Evolutionary conservation across 2,888 invertebrate species (phyloP).

Genomic region (Drosophila maculinotata): DNA sequence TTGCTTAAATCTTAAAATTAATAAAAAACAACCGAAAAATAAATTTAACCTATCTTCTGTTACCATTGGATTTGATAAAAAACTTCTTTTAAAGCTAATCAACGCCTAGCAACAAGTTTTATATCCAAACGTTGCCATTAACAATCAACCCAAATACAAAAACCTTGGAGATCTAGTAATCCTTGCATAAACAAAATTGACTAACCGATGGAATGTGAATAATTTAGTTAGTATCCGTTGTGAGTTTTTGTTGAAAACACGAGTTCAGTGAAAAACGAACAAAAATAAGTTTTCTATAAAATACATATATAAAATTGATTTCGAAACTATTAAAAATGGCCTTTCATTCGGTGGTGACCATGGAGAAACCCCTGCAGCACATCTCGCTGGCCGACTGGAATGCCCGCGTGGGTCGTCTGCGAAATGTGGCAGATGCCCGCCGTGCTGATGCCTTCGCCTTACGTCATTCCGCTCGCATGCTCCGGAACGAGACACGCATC

Average conservation of each 20-base stretch:
- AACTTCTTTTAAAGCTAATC: not conserved
- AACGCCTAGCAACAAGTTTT: not conserved
- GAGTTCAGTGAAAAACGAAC: conserved; percentile 1
- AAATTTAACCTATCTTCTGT: no score
- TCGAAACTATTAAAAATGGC: conserved; percentile 66
- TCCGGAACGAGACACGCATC: conserved; percentile 91
- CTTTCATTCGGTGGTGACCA: conserved; percentile 85
- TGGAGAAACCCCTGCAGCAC: conserved; percentile 90
- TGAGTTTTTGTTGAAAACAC: conserved; percentile 26
- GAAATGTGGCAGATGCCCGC: conserved; percentile 89
- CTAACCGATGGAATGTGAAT: not conserved
- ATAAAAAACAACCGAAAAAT: no score
- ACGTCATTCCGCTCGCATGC: conserved; percentile 89
- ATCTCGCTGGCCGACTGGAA: conserved; percentile 92
- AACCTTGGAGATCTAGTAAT: conserved; percentile 54
- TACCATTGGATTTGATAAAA: no score
- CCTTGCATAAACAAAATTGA: conserved; percentile 28
- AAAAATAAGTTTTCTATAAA: not conserved
- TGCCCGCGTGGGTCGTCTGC: conserved; percentile 88
- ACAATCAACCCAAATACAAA: not conserved
- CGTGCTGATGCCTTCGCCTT: conserved; percentile 90
- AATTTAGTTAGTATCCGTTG: conserved; percentile 27
- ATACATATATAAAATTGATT: conserved; percentile 6
- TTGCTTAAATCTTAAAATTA: no score
- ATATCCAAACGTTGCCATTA: not conserved